These are phyloP conservation scores for Apamea sordens DNA, from an alignment of 2,888 invertebrate genomes.

Conservation along the genomic window DNA sequence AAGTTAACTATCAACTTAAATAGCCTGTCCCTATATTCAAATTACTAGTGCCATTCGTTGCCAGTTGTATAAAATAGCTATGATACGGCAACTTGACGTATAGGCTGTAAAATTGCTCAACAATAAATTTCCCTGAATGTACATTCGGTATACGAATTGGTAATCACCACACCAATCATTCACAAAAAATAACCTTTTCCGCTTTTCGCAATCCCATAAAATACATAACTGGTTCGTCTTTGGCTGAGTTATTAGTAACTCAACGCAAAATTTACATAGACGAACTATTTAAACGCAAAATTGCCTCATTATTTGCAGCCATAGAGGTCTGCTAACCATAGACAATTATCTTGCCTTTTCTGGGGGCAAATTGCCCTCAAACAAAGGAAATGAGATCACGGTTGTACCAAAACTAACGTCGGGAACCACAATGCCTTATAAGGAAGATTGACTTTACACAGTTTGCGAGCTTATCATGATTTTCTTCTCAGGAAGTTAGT, in stretches of 20 bases:
- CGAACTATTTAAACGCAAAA: conserved; percentile 46
- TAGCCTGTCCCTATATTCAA: too few relatives aligned
- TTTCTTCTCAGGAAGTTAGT: conserved; percentile 41
- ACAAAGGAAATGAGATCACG: conserved; percentile 81
- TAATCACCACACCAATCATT: conserved; percentile 14
- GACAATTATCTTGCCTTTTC: conserved; percentile 72
- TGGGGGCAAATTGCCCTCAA: conserved; percentile 74
- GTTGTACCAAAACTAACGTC: conserved; percentile 58
- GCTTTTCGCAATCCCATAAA: conserved; percentile 45
- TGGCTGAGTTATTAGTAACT: conserved; percentile 11
- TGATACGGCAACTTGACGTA: too few relatives aligned
- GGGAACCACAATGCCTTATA: conserved; percentile 80
- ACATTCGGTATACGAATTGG: conserved; percentile 3
- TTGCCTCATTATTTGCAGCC: conserved; percentile 66
- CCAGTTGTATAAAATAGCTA: too few relatives aligned
- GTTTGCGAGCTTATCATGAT: conserved; percentile 57
- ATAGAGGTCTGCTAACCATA: conserved; percentile 54
- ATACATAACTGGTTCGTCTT: conserved; percentile 3
- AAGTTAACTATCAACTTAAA: not conserved
- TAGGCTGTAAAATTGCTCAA: too few relatives aligned
- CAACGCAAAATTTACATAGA: conserved; percentile 50
- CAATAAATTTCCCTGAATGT: too few relatives aligned
- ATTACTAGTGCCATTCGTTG: too few relatives aligned
- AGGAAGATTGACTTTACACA: conserved; percentile 72
- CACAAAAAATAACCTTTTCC: conserved; percentile 38